Evolutionary conservation across 2,888 invertebrate genomes (phyloP), one percentile per base, ranked within the genome.

Genomic region (Hirudinaria manillensis): DNA sequence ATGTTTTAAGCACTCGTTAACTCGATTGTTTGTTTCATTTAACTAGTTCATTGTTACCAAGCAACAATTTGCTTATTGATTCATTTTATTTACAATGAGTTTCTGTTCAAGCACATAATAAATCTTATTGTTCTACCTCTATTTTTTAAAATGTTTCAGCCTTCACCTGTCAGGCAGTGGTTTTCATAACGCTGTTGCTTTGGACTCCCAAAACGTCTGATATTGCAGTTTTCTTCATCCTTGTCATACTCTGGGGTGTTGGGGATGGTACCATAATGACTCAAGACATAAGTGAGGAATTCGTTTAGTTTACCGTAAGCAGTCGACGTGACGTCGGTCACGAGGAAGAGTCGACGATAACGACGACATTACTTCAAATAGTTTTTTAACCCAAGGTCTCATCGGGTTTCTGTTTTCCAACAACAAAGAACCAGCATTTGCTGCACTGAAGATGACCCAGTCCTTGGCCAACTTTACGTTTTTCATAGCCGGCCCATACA

Each of bases 261-360:
- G 82, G 82, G 1, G 84, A 84, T 74, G 84, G 84, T 3, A 82
- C 84, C 34, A 82, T 82, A 81, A 80, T 82, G 67, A 82, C 83
- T n/a, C 83, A 84, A 76, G 79, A 80, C 21, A 82, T 82, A 77
- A 82, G 84, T 84, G 78, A 80, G 84, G 24, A 27, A 6, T 61
- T 82, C 71, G 4, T 61, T 61, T n/a, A 10, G 10, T 10, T 70
- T 55, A 27, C 27, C 24, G n/a, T 51, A 3, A 24, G n/a, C 29
- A 61, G 29, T 61, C 3, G 21, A n/a, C n/a, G n/a, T n/a, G n/a
- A n/a, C n/a, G n/a, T n/a, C n/a, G n/a, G n/a, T n/a, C n/a, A n/a
- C n/a, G n/a, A n/a, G n/a, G n/a, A n/a, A n/a, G n/a, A n/a, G n/a
- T n/a, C 10, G 61, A 61, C 13, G 61, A 3, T 56, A 27, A 13